A percentile compares a stretch with the other conserved stretches of the same genome.
Evolutionary conservation across 2,113 vertebrate genomes (phyloP).

Genomic region (Crypturellus undulatus): DNA sequence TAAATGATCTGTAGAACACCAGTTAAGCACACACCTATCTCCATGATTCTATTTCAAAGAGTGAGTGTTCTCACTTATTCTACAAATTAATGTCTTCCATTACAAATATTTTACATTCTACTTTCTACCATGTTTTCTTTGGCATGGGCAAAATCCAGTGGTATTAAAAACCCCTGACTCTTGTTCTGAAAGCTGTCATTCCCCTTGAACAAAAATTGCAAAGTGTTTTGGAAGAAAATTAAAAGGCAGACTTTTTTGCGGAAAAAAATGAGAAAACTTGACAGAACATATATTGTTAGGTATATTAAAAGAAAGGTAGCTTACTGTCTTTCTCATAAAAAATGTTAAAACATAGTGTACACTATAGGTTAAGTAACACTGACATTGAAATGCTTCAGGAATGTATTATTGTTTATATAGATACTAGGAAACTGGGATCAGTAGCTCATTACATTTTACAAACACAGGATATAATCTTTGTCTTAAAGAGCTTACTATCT

Average conservation of each 20-base stretch:
- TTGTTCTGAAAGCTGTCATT: background rate
- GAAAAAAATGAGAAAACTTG: background rate
- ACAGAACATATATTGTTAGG: background rate
- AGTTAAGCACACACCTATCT: background rate
- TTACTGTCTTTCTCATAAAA: background rate
- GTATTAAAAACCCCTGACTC: background rate
- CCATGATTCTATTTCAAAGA: background rate
- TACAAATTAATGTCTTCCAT: background rate
- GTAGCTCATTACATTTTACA: constrained; percentile 27
- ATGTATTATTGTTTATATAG: background rate
- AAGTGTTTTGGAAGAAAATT: background rate
- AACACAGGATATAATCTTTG: constrained; percentile 49
- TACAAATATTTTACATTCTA: background rate
- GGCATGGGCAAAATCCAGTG: background rate
- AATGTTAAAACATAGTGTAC: background rate
- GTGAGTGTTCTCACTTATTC: background rate
- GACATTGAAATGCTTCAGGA: background rate
- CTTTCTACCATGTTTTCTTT: background rate
- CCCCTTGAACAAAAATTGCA: background rate
- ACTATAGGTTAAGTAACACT: background rate
- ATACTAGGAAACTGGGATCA: constrained; percentile 4
- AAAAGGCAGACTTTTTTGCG: background rate
- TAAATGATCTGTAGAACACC: background rate
- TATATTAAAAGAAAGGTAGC: background rate
- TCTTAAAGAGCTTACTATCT: constrained; percentile 31